These are phyloP conservation scores for Anoura caudifer DNA, from an alignment of 2,113 vertebrate species.

Conservation along the genomic window DNA sequence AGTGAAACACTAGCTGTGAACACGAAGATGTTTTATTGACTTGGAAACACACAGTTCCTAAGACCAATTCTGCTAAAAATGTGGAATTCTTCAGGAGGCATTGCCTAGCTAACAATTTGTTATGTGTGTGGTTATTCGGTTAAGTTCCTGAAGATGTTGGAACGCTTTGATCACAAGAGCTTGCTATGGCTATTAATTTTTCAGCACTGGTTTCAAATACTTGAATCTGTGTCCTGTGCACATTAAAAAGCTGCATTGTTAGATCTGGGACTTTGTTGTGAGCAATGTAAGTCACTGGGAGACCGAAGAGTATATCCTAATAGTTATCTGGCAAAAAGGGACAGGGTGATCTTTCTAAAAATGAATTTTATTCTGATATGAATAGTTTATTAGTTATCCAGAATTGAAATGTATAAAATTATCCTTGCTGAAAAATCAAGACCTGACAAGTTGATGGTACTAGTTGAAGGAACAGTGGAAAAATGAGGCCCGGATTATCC, in stretches of 20 bases:
- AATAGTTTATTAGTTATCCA: background rate
- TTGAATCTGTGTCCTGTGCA: background rate
- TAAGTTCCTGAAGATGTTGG: background rate
- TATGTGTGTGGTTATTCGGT: background rate
- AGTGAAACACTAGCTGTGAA: conserved; percentile 42
- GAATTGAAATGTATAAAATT: background rate
- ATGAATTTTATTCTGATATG: background rate
- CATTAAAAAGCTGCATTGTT: background rate
- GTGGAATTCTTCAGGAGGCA: background rate
- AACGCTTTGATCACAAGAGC: background rate
- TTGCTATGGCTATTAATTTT: background rate
- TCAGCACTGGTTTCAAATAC: background rate
- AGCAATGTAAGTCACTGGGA: background rate
- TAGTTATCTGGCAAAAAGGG: background rate
- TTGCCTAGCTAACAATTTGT: background rate
- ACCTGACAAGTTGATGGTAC: background rate
- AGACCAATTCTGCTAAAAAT: conserved; percentile 39
- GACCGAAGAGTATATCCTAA: background rate
- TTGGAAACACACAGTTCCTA: conserved; percentile 56
- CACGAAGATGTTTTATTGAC: conserved; percentile 48
- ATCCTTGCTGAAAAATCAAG: conserved; percentile 1
- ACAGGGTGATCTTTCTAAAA: conserved; percentile 13
- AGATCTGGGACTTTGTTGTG: background rate
- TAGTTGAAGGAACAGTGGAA: background rate
- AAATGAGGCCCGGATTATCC: background rate